Evolutionary conservation across 2,888 invertebrate species (phyloP).

Genomic region (Metalampra italica): DNA sequence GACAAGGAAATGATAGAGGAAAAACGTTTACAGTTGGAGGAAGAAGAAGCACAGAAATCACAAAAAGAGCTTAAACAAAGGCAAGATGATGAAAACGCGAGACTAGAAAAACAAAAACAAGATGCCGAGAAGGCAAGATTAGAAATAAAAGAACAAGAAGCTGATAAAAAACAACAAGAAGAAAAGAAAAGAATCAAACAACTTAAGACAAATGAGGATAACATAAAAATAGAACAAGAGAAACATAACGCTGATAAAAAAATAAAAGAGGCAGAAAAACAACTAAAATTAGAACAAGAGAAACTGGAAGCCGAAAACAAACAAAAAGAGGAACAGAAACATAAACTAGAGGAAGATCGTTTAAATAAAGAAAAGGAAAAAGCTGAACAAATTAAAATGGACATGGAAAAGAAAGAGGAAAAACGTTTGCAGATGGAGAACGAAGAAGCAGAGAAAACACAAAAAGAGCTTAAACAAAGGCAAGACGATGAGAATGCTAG

Average conservation of each 20-base stretch:
- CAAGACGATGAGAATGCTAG: slow-evolving; percentile 4
- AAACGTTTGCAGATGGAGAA: slow-evolving; percentile 7
- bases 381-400: not conserved
- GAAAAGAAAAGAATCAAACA: slow-evolving; percentile 8
- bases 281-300: slow-evolving; percentile 12
- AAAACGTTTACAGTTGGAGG: not conserved
- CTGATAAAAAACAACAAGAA: slow-evolving; percentile 1
- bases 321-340: slow-evolving; percentile 19
- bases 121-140: slow-evolving; percentile 11
- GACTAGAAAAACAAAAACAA: slow-evolving; percentile 12
- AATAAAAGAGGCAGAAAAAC: slow-evolving; percentile 7
- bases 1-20: not conserved
- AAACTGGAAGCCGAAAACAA: slow-evolving; percentile 14
- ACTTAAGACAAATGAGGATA: slow-evolving; percentile 13
- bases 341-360: slow-evolving; percentile 1
- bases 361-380: slow-evolving; percentile 1
- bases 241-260: slow-evolving; percentile 8
- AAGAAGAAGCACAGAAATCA: not conserved
- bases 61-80: not conserved
- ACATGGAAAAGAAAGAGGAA: not conserved
- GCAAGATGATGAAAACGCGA: not conserved
- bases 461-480: slow-evolving; percentile 6
- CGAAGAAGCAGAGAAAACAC: slow-evolving; percentile 13
- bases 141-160: not conserved
- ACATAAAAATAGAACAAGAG: slow-evolving; percentile 18